Conservation (phyloP, 2,113 vertebrate genomes). For the Gasterosteus aculeatus region DNA sequence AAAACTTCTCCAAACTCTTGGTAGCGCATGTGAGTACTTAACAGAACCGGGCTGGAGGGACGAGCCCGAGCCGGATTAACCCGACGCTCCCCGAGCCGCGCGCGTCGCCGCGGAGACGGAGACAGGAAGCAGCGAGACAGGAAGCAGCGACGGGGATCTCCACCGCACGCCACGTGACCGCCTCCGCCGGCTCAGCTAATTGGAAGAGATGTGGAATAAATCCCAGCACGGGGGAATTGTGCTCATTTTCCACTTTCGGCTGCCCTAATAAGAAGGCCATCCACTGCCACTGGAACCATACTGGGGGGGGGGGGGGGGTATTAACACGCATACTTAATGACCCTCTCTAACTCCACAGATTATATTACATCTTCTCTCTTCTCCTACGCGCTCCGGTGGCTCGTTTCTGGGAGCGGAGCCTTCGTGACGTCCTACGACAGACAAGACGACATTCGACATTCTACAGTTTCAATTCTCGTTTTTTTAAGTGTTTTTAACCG, state of each 20-base stretch:
- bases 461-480: no score
- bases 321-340: constrained; percentile 61
- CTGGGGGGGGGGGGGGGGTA: constrained; percentile 15
- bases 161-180: constrained; percentile 70
- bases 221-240: constrained; percentile 75
- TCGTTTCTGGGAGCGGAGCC: constrained; percentile 65
- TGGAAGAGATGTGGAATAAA: constrained; percentile 81
- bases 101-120: constrained; percentile 36
- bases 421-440: constrained; percentile 64
- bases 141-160: constrained; percentile 50
- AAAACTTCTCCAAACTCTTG: constrained; percentile 75
- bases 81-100: constrained; percentile 21
- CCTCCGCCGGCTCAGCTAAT: constrained; percentile 79
- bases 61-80: constrained; percentile 74
- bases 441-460: constrained; percentile 12
- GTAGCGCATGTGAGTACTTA: constrained; percentile 76
- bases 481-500: no score
- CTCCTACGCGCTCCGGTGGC: constrained; percentile 30
- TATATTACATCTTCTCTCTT: constrained; percentile 38
- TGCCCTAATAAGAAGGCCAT: constrained; percentile 79
- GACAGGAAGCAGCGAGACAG: constrained; percentile 31
- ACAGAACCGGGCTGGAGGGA: constrained; percentile 68
- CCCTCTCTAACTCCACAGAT: constrained; percentile 42
- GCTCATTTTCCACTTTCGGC: constrained; percentile 78
- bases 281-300: constrained; percentile 58